These are phyloP conservation scores for Zaprionus kolodkinae DNA, from an alignment of 1,140 invertebrate genomes.

Conservation along the genomic window DNA sequence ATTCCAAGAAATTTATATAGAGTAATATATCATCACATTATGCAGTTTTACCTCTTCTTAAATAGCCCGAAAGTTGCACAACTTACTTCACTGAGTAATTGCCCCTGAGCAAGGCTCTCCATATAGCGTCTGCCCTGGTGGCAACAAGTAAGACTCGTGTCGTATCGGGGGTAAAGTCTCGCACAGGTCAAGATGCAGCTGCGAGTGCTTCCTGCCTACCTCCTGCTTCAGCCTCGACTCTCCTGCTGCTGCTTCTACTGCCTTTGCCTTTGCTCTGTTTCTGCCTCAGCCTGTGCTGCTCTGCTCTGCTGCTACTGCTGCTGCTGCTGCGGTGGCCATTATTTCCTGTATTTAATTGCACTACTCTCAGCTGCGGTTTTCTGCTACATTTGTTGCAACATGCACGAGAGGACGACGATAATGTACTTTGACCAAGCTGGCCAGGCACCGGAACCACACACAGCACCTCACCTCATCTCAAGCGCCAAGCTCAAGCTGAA, in stretches of 20 bases:
- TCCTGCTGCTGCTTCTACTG: constrained; percentile 6
- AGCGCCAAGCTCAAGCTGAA: not conserved
- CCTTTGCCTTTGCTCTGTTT: constrained; percentile 3
- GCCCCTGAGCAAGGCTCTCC: not conserved
- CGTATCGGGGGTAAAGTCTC: not conserved
- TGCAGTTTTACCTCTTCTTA: not conserved
- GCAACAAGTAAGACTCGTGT: not conserved
- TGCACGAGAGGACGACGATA: constrained; percentile 63
- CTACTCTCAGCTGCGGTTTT: constrained; percentile 80
- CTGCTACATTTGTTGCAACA: constrained; percentile 80
- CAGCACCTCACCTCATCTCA: constrained; percentile 13
- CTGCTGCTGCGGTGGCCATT: constrained; percentile 70
- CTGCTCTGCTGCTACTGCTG: not conserved
- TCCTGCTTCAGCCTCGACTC: not conserved
- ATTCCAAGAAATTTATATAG: not conserved
- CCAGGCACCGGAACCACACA: not conserved
- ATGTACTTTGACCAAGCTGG: constrained; percentile 69
- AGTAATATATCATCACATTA: constrained; percentile 1
- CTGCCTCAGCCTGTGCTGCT: constrained; percentile 9
- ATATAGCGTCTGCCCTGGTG: not conserved
- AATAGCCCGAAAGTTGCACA: not conserved
- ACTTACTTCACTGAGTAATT: not conserved
- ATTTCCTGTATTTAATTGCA: constrained; percentile 82
- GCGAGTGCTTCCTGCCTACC: constrained; percentile 23
- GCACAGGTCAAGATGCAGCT: constrained; percentile 22